These are phyloP conservation scores for Harpegnathos saltator DNA, from an alignment of 1,140 invertebrate genomes.

Conservation along the genomic window DNA sequence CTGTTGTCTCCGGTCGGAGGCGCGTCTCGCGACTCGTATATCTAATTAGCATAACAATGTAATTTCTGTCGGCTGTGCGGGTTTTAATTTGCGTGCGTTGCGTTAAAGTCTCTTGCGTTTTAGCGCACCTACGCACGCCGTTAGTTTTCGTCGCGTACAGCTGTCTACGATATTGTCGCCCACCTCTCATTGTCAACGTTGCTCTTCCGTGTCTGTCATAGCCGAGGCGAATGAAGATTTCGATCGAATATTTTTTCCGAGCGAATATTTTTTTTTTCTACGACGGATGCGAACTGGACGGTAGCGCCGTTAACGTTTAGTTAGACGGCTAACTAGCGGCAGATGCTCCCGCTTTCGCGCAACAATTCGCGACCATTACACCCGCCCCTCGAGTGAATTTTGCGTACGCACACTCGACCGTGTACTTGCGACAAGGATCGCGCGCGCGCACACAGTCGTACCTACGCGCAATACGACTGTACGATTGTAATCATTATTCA, in stretches of 20 bases:
- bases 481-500: conserved; percentile 74
- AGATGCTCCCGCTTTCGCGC: conserved; percentile 74
- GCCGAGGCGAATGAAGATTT: too few relatives aligned
- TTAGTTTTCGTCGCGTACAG: too few relatives aligned
- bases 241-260: too few relatives aligned
- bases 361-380: conserved; percentile 79
- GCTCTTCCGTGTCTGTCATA: neutral
- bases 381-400: conserved; percentile 72
- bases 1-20: neutral
- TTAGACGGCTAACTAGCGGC: conserved; percentile 39
- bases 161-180: neutral
- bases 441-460: conserved; percentile 59
- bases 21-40: conserved; percentile 24
- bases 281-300: neutral
- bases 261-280: too few relatives aligned
- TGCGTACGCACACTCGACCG: conserved; percentile 60
- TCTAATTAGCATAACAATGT: conserved; percentile 37
- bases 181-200: neutral
- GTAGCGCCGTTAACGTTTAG: conserved; percentile 2
- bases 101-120: neutral
- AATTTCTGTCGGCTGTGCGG: conserved; percentile 8
- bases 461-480: conserved; percentile 65
- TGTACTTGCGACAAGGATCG: conserved; percentile 74
- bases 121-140: too few relatives aligned
- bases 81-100: conserved; percentile 29